Evolutionary conservation across 2,113 vertebrate genomes (phyloP), one percentile per base, ranked within the genome.

Genomic region (Lonchura striata): DNA sequence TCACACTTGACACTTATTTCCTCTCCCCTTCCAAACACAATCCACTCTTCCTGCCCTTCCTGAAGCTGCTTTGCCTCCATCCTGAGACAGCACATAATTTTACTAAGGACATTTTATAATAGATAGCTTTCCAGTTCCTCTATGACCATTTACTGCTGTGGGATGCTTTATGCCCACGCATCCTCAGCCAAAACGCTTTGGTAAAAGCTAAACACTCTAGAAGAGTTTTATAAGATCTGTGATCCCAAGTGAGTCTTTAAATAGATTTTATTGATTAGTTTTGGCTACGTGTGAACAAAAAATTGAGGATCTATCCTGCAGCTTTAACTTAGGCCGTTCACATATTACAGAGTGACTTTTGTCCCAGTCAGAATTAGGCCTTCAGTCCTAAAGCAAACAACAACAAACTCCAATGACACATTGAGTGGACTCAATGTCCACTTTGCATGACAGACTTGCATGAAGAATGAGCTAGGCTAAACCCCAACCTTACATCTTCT

Each of bases 181-280:
- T 82, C 85, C 76, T 93, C 63, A 46, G 52, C 59, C 80, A 89
- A 89, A 82, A 71, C 41, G 33, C 7, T 61, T 22, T 9, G 27
- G 56, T 89, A 81, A 85, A 87, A 90, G n/a, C 44, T 54, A 65
- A 90, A 69, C n/a, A 39, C 75, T 82, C 33, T 59, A 57, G 47
- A 65, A 76, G 18, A 39, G 14, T 88, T 42, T 91, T 66, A 71
- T 65, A 86, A 70, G 47, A 74, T 39, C 68, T 78, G 3, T 3
- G 8, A 52, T 85, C 59, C 49, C 87, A 77, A 50, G 33, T 13
- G 66, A 52, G 23, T 46, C 84, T 89, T 94, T 65, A 33, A 75
- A 41, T 88, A 25, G 39, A n/a, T 87, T 88, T 91, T 87, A 91
- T 95, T 90, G 77, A 75, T 84, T 74, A 80, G 15, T 63, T 95